Evolutionary conservation across 2,888 invertebrate species (phyloP), one percentile per base, ranked within the genome.

Genomic region (Archips crataeganus): DNA sequence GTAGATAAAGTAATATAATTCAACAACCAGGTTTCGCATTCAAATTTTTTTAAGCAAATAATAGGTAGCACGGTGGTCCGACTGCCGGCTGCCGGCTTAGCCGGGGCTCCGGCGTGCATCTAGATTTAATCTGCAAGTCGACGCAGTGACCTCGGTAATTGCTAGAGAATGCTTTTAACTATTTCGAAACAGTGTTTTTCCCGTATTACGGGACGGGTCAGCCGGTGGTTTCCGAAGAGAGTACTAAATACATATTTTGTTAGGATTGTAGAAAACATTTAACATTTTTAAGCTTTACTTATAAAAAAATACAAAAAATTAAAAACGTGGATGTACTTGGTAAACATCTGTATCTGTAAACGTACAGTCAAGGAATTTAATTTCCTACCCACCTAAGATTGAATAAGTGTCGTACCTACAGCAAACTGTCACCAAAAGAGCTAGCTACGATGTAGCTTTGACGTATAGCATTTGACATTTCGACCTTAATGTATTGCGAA

Each of bases 121-220:
- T 71, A 59, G 59, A 71, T 71, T 64, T 71, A 71, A 71, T 65
- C 64, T 71, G 64, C 59, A 63, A 71, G 65, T 71, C 71, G 59
- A 71, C 64, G 63, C 64, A 65, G 64, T 63, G 71, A 71, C 71
- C 64, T 65, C 71, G 49, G 64, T 71, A 71, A 71, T 71, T 71
- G 65, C 71, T 71, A 65, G 59, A 59, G 59, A 71, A 70, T 71
- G 71, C 71, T 49, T 39, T 23, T 42, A 70, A 70, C 63, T 64
- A 51, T 60, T 59, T 54, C n/a, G 10, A 62, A 70, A 62, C 42
- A 9, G 54, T 63, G 15, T 60, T 65, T 71, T 70, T 70, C 57
- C 23, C 47, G 36, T 59, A 15, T 13, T 23, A 23, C 45, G 57
- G 23, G 39, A 39, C 6, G 4, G 5, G 32, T 45, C 47, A 47